Evolutionary conservation across 2,888 invertebrate species (phyloP).

Genomic region (Mellilla xanthometata): DNA sequence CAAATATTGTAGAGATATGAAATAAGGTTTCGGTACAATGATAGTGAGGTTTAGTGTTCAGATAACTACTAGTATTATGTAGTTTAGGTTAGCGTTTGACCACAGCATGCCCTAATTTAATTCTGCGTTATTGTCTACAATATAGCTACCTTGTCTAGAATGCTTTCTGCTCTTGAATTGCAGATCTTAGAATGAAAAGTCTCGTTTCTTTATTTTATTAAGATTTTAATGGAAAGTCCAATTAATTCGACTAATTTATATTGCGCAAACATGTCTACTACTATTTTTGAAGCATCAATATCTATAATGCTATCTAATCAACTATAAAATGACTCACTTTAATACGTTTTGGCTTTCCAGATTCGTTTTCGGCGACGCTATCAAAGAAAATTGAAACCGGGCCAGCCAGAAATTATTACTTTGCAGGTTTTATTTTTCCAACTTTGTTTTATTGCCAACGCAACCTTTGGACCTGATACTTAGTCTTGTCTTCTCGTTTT

Average conservation of each 20-base stretch:
- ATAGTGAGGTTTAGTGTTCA: too few relatives aligned
- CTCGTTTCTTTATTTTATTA: too few relatives aligned
- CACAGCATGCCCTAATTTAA: too few relatives aligned
- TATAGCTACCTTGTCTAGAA: too few relatives aligned
- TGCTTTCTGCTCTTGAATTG: neutral
- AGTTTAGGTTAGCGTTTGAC: too few relatives aligned
- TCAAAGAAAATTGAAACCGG: slow-evolving; percentile 79
- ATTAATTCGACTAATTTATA: too few relatives aligned
- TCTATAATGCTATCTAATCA: slow-evolving; percentile 20
- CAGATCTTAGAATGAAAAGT: neutral
- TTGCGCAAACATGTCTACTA: neutral
- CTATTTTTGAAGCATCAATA: slow-evolving; percentile 8
- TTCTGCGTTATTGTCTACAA: too few relatives aligned
- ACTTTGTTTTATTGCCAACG: slow-evolving; percentile 7
- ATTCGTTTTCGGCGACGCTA: slow-evolving; percentile 82
- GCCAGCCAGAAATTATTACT: slow-evolving; percentile 80
- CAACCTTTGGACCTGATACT: neutral
- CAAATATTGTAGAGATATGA: too few relatives aligned
- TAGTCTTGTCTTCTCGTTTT: too few relatives aligned
- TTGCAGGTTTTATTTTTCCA: slow-evolving; percentile 55
- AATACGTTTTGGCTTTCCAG: slow-evolving; percentile 52
- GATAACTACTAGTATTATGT: too few relatives aligned
- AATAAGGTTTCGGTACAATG: too few relatives aligned
- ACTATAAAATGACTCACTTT: slow-evolving; percentile 21
- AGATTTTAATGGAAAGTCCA: too few relatives aligned